Percentiles rank a stretch among this genome's conserved stretches.
Evolutionary conservation across 2,888 invertebrate species (phyloP).

Genomic region (Mythimna lalbum): DNA sequence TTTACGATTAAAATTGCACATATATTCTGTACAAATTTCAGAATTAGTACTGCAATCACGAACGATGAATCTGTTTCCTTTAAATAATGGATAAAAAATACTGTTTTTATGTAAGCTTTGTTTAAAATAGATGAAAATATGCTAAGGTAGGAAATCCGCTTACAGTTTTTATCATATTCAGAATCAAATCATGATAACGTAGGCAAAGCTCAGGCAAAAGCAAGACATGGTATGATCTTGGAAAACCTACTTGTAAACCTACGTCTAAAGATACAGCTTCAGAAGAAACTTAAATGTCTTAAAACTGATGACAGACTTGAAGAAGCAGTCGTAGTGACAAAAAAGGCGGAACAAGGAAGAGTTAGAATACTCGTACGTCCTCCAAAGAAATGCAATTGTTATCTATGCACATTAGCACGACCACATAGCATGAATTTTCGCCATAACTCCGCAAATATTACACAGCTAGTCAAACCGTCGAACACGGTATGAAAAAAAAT

Average conservation of each 20-base stretch:
- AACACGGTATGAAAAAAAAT: slow-evolving; percentile 47
- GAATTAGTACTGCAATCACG: slow-evolving; percentile 51
- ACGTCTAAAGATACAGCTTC: neutral
- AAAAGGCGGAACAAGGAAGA: neutral
- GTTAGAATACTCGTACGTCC: neutral
- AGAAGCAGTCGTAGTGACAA: neutral
- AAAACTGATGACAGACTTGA: neutral
- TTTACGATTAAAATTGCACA: slow-evolving; percentile 54
- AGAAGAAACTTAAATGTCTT: neutral
- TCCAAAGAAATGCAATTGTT: neutral
- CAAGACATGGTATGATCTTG: neutral
- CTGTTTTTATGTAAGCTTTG: slow-evolving; percentile 18
- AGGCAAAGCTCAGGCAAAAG: neutral
- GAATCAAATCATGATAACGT: neutral
- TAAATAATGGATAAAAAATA: slow-evolving; percentile 31
- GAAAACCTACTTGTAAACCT: neutral
- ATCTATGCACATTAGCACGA: neutral
- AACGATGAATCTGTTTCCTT: slow-evolving; percentile 51
- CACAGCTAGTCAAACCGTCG: slow-evolving; percentile 4
- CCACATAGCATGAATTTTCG: slow-evolving; percentile 11
- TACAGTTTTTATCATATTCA: neutral
- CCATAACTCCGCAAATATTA: slow-evolving; percentile 14
- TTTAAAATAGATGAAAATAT: slow-evolving; percentile 11
- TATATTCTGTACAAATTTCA: slow-evolving; percentile 38
- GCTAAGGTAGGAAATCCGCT: slow-evolving; percentile 30